These are phyloP conservation scores for Penaeus japonicus DNA, from an alignment of 1,140 invertebrate species.

Conservation along the genomic window DNA sequence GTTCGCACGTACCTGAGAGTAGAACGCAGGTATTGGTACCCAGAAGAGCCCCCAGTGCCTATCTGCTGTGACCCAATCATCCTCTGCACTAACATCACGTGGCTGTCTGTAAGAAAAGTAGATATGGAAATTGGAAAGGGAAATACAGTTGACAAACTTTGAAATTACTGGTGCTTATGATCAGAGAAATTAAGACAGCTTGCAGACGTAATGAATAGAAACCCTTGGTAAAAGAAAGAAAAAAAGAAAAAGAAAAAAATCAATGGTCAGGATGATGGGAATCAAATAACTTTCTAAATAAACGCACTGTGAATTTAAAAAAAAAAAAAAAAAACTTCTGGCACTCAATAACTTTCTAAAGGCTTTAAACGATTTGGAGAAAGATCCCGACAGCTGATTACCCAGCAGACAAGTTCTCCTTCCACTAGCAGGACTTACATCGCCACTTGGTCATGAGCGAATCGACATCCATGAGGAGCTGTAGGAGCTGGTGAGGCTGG, in stretches of 20 bases:
- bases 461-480: conserved; percentile 96
- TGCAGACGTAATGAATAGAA: no score
- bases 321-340: no score
- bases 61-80: conserved; percentile 98
- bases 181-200: no score
- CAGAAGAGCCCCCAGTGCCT: conserved; percentile 97
- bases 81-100: conserved; percentile 97
- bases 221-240: no score
- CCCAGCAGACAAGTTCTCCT: neutral
- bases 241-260: no score
- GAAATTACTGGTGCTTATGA: neutral
- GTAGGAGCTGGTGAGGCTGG: conserved; percentile 94
- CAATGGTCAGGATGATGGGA: no score
- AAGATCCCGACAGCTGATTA: neutral
- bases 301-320: no score
- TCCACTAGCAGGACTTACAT: conserved; percentile 82
- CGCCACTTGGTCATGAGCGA: conserved; percentile 99
- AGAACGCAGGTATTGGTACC: conserved; percentile 97
- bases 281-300: no score
- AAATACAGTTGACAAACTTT: neutral
- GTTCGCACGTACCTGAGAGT: conserved; percentile 81
- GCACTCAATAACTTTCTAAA: neutral
- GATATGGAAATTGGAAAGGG: neutral
- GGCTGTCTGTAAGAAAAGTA: conserved; percentile 80
- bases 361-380: neutral